A percentile compares a stretch with the other conserved stretches of the same genome.
Conservation (phyloP, 2,113 vertebrate species). For the Murina feae region DNA sequence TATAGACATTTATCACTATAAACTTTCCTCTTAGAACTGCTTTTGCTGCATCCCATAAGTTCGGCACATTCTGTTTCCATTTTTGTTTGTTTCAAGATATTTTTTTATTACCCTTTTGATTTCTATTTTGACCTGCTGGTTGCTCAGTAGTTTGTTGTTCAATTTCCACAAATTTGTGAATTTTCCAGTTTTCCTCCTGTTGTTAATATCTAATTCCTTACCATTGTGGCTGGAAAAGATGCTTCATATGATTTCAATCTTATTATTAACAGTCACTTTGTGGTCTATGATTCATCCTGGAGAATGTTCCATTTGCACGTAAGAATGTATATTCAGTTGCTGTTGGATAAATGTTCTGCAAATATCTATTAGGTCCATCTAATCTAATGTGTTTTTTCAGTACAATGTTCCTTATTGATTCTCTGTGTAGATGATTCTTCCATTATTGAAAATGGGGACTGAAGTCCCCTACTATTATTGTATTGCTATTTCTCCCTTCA, state of each 20-base stretch:
- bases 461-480: background rate
- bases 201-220: background rate
- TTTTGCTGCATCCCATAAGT: background rate
- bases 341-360: background rate
- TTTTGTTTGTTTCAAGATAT: background rate
- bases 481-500: background rate
- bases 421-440: background rate
- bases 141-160: background rate
- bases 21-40: background rate
- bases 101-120: background rate
- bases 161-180: background rate
- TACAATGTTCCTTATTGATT: background rate
- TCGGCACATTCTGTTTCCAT: background rate
- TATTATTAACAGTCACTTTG: background rate
- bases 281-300: background rate
- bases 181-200: background rate
- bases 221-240: background rate
- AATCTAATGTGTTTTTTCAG: background rate
- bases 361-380: background rate
- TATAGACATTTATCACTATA: background rate
- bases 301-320: background rate
- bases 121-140: background rate
- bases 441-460: background rate
- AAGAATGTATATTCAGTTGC: background rate
- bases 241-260: background rate